Percentiles rank a stretch among this genome's conserved stretches.
Evolutionary conservation across 2,113 vertebrate genomes (phyloP).

Genomic region (Petroica traversi): DNA sequence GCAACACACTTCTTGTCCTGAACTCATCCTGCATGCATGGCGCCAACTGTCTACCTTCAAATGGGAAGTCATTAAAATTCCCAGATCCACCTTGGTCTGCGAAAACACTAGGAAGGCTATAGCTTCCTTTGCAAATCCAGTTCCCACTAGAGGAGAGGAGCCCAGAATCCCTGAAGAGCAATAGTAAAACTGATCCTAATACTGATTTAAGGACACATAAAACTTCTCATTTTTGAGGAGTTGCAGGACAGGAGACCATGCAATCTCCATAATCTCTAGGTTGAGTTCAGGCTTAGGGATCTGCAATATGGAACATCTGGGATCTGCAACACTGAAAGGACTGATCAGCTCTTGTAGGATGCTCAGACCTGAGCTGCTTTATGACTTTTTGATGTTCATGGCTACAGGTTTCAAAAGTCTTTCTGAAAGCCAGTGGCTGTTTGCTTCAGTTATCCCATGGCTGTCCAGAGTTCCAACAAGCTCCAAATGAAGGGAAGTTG

Average conservation of each 20-base stretch:
- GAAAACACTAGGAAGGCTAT: neutral
- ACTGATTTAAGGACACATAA: neutral
- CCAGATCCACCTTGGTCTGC: neutral
- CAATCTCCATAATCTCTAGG: rapidly evolving
- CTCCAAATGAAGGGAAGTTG: neutral
- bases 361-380: neutral
- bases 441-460: neutral
- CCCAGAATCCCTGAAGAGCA: neutral
- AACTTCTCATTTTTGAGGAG: neutral
- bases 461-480: neutral
- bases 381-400: neutral
- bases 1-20: neutral
- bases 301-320: neutral
- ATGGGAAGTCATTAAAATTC: constrained; percentile 7
- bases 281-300: neutral
- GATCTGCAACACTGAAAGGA: neutral
- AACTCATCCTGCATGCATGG: neutral
- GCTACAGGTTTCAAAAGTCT: neutral
- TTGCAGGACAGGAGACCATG: neutral
- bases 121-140: neutral
- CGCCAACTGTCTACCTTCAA: neutral
- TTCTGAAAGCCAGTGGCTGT: neutral
- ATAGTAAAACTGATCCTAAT: neutral
- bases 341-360: neutral
- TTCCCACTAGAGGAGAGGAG: neutral